Base-by-base conservation (phyloP, 1,140 invertebrate genomes). In the Cecropterus lyciades region DNA sequence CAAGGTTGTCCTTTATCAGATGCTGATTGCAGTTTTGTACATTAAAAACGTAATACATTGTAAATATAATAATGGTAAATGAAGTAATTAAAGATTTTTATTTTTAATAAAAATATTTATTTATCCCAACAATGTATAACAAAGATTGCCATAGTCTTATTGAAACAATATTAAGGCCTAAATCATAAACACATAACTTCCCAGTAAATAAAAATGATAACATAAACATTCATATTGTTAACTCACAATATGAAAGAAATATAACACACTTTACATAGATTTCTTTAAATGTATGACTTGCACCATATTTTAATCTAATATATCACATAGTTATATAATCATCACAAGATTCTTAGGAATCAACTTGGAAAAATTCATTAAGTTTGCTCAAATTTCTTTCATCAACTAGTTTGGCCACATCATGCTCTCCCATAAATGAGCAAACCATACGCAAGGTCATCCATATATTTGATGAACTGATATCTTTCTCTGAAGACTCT, bases 391-490 rank as follows among this genome's bases (percentile, higher is more conserved):
- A 87, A 88, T 96, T 94, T 78, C 94, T 95, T 13, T 93, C 94
- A 91, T 98, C 96, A 77, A 98, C 94, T 56, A 95, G 93, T 67
- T 94, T 93, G 72, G 95, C 94, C 20, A 99, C 93, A 79, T 99
- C 96, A 75, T 94, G 93, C 82, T 96, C 95, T 69, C 97, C 96
- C 94, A 99, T 95, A 40, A 99, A 92, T 11, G 97, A 96, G 27
- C 99, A 92, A 43, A 98, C 97, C 94, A 99, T 97, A 84, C 97
- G 94, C 30, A 99, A 92, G 0, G 97, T 99, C 17, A 96, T 96
- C 98, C 99, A 99, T 89, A 99, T 99, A 24, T 97, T 97, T 69
- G 97, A 96, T 0, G 98, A 99, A 77, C 94, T 94, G n/a, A 91
- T 93, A 42, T 94, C 89, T 59, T 80, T 79, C 20, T 67, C 73